Conservation (phyloP, 2,797 vertebrate genomes). For the Falco rusticolus region DNA sequence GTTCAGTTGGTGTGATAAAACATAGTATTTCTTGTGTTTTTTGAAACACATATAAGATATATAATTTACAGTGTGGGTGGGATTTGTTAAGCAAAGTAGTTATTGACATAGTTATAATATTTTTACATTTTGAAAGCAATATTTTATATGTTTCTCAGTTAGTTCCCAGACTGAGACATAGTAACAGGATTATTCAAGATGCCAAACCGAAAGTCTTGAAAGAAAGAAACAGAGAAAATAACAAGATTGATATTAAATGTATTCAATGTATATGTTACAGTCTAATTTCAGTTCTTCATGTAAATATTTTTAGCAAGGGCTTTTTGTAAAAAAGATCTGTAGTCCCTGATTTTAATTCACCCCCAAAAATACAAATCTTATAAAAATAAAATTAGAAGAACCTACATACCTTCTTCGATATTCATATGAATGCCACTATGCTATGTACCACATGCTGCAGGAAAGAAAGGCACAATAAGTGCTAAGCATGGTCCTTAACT, state of each 20-base stretch:
- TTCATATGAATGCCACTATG: background rate
- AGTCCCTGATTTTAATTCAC: background rate
- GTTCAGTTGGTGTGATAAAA: background rate
- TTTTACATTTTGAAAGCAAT: background rate
- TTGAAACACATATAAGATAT: background rate
- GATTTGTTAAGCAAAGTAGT: background rate
- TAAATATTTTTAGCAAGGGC: background rate
- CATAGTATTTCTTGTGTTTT: background rate
- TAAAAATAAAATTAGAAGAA: background rate
- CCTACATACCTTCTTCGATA: background rate
- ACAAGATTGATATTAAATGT: background rate
- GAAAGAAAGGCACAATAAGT: background rate
- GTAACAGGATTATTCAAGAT: background rate
- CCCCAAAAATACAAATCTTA: background rate
- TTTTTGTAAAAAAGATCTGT: background rate
- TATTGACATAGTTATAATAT: background rate
- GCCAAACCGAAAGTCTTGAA: background rate
- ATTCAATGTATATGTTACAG: accelerated
- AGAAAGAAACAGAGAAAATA: background rate
- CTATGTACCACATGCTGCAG: background rate
- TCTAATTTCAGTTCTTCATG: background rate
- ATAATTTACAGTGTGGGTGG: background rate
- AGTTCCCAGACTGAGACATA: background rate
- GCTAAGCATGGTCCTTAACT: background rate
- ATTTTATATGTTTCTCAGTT: background rate